These are phyloP conservation scores for Anser brachyrhynchus DNA, from an alignment of 2,113 vertebrate species.

Conservation along the genomic window DNA sequence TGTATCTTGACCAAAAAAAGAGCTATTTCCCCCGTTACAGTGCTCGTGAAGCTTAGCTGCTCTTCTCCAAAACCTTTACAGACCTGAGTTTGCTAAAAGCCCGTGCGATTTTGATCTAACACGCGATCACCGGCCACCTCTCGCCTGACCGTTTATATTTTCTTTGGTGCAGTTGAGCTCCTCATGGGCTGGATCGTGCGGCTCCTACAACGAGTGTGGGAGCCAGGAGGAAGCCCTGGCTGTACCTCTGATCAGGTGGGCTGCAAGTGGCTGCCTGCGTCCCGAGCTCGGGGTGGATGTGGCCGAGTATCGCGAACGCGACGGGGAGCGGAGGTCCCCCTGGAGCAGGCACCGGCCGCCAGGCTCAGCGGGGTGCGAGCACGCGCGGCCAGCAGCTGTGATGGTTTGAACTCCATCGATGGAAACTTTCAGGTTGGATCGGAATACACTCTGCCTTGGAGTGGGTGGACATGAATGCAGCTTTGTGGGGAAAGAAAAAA, in stretches of 20 bases:
- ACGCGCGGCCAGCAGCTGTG: neutral
- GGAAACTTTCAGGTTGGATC: no score
- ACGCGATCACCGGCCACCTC: neutral
- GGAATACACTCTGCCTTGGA: neutral
- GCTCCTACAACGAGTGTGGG: neutral
- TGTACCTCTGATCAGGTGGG: neutral
- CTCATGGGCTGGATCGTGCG: accelerated
- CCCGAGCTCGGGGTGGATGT: neutral
- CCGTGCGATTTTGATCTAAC: neutral
- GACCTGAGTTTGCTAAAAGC: neutral
- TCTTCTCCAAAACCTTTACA: neutral
- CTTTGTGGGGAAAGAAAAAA: neutral
- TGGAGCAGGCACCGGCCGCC: no score
- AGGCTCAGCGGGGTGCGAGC: no score
- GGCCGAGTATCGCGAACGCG: neutral
- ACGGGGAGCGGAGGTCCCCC: neutral
- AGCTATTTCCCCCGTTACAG: accelerated
- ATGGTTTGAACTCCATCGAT: neutral
- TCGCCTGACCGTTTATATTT: accelerated
- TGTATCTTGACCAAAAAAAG: neutral
- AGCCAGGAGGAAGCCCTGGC: neutral
- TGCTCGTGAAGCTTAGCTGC: neutral
- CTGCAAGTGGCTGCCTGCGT: accelerated
- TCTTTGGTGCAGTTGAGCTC: accelerated
- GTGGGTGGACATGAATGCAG: neutral